Conservation (phyloP, 2,888 invertebrate species). For the Ophraella communa region DNA sequence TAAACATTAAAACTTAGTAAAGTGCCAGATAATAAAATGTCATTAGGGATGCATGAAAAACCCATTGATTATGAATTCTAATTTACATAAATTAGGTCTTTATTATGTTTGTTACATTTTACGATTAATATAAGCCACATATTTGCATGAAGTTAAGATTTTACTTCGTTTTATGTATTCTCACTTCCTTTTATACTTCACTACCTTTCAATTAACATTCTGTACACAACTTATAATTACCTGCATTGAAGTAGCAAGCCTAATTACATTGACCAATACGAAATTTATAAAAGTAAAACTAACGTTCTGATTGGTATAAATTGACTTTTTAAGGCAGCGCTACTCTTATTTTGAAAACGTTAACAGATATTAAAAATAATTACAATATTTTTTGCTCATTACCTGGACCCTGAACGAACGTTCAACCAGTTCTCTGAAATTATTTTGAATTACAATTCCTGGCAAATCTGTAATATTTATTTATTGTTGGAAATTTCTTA, state of each 20-base stretch:
- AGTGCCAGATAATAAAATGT: not conserved
- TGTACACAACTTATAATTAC: not conserved
- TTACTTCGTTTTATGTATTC: not conserved
- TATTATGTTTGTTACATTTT: not conserved
- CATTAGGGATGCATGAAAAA: not conserved
- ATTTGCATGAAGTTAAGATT: not conserved
- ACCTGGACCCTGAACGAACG: not conserved
- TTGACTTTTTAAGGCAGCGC: not conserved
- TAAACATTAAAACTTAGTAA: not conserved
- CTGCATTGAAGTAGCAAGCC: not conserved
- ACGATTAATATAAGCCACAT: not conserved
- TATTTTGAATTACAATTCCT: too few species aligned
- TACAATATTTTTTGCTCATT: not conserved
- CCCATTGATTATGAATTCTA: not conserved
- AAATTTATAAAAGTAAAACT: not conserved
- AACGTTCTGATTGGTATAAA: not conserved
- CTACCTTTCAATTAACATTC: not conserved
- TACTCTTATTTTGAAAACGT: not conserved
- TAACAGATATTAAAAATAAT: too few species aligned
- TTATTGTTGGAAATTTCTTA: too few species aligned
- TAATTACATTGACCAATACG: not conserved
- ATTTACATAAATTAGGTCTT: not conserved
- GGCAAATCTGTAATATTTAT: too few species aligned
- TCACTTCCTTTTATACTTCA: not conserved
- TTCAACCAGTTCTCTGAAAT: too few species aligned